phyloP scores from a whole-genome alignment of 2,797 vertebrate genomes.

The Sebastes hubbsi region DNA sequence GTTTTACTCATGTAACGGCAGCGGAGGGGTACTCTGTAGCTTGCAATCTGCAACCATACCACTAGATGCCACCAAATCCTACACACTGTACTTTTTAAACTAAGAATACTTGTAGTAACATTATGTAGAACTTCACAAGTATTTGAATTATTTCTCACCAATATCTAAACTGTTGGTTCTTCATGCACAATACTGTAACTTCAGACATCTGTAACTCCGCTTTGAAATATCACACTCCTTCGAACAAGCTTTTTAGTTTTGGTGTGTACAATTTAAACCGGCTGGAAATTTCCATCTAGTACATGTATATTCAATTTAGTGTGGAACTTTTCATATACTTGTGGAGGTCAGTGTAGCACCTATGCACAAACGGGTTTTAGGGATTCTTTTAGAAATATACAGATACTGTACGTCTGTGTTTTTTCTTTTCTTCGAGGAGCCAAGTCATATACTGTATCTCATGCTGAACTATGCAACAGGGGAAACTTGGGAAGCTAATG shows the following conservation, averaged over 20 bases:
- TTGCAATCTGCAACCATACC: too few species aligned
- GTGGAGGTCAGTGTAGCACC: not conserved
- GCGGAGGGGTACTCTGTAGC: too few species aligned
- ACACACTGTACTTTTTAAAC: not conserved
- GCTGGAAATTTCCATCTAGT: not conserved
- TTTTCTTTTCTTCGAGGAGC: slow-evolving; percentile 9
- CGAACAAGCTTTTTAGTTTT: not conserved
- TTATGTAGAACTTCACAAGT: not conserved
- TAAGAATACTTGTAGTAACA: not conserved
- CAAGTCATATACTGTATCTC: slow-evolving; percentile 4
- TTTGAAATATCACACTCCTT: not conserved
- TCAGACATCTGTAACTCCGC: not conserved
- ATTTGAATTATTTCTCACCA: not conserved
- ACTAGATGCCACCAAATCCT: too few species aligned
- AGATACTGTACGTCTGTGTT: not conserved
- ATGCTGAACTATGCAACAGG: slow-evolving; percentile 62
- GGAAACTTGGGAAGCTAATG: not conserved
- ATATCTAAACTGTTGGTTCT: not conserved
- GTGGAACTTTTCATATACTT: not conserved
- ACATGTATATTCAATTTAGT: not conserved
- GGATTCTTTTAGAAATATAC: slow-evolving; percentile 4
- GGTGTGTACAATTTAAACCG: not conserved
- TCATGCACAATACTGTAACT: not conserved
- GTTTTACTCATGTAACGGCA: too few species aligned
- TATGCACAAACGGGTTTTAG: slow-evolving; percentile 37